phyloP scores from a whole-genome alignment of 1,140 invertebrate species.

The Macrosteles quadrilineatus region DNA sequence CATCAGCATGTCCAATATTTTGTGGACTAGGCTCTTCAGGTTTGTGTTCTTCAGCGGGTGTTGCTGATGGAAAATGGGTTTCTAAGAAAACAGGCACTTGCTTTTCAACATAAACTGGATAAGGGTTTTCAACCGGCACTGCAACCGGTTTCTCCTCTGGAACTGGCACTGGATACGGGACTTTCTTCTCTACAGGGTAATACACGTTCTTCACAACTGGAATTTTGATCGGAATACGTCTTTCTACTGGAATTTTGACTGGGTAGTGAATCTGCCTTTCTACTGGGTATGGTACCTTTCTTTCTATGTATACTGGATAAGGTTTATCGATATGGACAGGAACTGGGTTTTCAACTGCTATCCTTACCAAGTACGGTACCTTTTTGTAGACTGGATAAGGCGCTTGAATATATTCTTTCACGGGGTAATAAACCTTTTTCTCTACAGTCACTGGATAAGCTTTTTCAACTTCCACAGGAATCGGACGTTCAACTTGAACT shows the following conservation, averaged over 20 bases:
- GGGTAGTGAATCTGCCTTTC: constrained; percentile 45
- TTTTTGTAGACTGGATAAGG: constrained; percentile 62
- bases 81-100: not conserved
- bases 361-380: constrained; percentile 70
- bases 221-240: constrained; percentile 28
- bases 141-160: constrained; percentile 34
- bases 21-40: not conserved
- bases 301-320: constrained; percentile 42
- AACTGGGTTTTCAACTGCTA: constrained; percentile 57
- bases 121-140: constrained; percentile 1
- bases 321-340: constrained; percentile 49
- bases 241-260: constrained; percentile 61
- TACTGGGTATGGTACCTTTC: constrained; percentile 48
- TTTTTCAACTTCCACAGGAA: constrained; percentile 34
- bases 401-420: constrained; percentile 62
- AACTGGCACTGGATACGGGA: constrained; percentile 61
- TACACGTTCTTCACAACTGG: constrained; percentile 2
- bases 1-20: not conserved
- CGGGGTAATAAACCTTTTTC: constrained; percentile 58
- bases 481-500: constrained; percentile 70
- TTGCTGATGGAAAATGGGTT: not conserved
- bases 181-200: constrained; percentile 42
- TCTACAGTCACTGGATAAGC: constrained; percentile 47
- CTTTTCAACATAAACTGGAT: constrained; percentile 9
- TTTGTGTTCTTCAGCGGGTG: not conserved